Base-by-base conservation (phyloP, 2,113 vertebrate species). In the Toxostoma redivivum region DNA sequence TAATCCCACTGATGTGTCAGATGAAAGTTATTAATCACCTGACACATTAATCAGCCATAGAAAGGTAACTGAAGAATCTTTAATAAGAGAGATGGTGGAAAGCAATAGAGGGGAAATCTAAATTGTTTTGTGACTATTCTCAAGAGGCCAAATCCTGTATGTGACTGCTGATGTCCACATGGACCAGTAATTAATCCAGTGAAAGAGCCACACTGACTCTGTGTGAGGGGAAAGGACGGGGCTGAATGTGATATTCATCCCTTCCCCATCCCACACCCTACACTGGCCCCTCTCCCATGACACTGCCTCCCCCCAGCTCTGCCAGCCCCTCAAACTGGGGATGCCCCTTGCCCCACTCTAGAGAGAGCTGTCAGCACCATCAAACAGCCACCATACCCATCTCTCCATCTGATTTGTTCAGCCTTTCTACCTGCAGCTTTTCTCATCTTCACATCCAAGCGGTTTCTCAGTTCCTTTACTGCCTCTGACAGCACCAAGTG, bases 11-110 rank as follows among this genome's bases (percentile, higher is more conserved):
- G 4, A 80, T 64, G 71, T 51, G 82, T 88, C 95, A 96, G 84
- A 93, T 27, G 17, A 73, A 94, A 92, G 79, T 77, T 86, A 86
- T 93, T 93, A 70, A 95, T 94, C 92, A 93, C 38, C 60, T 83
- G 91, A 83, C 38, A 66, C 16, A 84, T 54, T 88, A 62, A 90
- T 90, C 91, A 94, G 77, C 47, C 88, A 66, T 0, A 28, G 37
- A 66, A 77, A 72, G 35, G 76, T 66, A 96, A 90, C 62, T 18
- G 71, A 62, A 50, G 62, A 86, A 77, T 80, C 70, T 73, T 73
- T 90, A 92, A 62, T 38, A 88, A 81, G 44, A 24, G 81, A 91
- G 69, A 94, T 37, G n/a, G 67, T 51, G 17, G 30, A 86, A 72
- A 86, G 54, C 67, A 95, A n/a, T 5, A 45, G 35, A 87, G 14